A percentile compares a stretch with the other conserved stretches of the same genome.
Evolutionary conservation across 2,888 invertebrate species (phyloP).

Genomic region (Drosophila recens): DNA sequence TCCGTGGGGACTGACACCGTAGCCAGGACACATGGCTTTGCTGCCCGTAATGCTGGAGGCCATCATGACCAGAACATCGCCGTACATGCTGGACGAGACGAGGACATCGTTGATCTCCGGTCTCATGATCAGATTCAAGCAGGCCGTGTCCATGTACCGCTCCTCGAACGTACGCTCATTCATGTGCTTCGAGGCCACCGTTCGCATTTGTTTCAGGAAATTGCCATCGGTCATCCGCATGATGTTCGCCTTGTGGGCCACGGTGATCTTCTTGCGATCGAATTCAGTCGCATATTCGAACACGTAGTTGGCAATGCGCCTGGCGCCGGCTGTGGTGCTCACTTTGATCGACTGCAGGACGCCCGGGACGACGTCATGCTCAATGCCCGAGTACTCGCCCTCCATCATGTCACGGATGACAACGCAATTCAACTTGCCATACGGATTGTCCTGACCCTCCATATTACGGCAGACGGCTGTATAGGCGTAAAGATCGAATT

Average conservation of each 20-base stretch:
- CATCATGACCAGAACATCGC: conserved; percentile 98
- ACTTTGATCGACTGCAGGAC: conserved; percentile 99
- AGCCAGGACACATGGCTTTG: conserved; percentile 96
- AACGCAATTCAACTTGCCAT: conserved; percentile 95
- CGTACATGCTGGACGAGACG: conserved; percentile 98
- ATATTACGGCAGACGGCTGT: conserved; percentile 97
- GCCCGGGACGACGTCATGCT: conserved; percentile 94
- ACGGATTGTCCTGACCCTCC: conserved; percentile 94
- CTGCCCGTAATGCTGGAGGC: conserved; percentile 98
- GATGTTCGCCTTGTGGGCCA: conserved; percentile 99
- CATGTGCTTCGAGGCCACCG: conserved; percentile 93
- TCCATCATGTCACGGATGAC: conserved; percentile 99
- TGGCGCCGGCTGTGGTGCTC: conserved; percentile 94
- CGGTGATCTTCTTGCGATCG: conserved; percentile 96
- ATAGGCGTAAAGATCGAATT: conserved; percentile 93
- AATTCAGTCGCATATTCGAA: conserved; percentile 98
- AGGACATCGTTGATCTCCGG: conserved; percentile 90
- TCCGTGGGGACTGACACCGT: conserved; percentile 95
- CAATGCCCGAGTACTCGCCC: conserved; percentile 98
- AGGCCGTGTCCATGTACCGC: conserved; percentile 96
- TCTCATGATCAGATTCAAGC: conserved; percentile 47
- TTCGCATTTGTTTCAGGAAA: conserved; percentile 92
- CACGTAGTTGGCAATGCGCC: conserved; percentile 98
- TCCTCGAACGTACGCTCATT: conserved; percentile 95
- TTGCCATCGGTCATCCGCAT: conserved; percentile 99